These are phyloP conservation scores for Drosophila lini DNA, from an alignment of 1,140 invertebrate species.

Conservation along the genomic window DNA sequence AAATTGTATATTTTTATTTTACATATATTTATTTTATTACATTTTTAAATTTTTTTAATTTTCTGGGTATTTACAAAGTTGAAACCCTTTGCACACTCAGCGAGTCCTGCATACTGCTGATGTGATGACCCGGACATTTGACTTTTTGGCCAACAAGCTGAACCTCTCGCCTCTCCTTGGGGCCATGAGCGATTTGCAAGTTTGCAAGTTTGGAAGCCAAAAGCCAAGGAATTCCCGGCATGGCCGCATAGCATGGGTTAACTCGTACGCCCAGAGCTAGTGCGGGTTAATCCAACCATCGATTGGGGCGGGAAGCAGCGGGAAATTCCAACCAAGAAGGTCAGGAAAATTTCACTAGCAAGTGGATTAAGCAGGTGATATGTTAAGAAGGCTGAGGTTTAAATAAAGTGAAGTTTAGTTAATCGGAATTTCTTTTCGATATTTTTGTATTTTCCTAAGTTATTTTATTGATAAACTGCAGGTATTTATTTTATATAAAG, in stretches of 20 bases:
- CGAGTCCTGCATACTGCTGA: conserved; percentile 23
- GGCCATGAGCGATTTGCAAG: conserved; percentile 46
- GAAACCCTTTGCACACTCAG: too few relatives aligned
- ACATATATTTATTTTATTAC: too few relatives aligned
- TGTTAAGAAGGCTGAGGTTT: not conserved
- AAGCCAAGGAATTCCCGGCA: conserved; percentile 28
- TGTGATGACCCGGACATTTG: conserved; percentile 49
- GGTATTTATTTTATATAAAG: too few relatives aligned
- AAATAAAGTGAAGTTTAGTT: not conserved
- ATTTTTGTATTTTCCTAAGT: too few relatives aligned
- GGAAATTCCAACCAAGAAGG: conserved; percentile 13
- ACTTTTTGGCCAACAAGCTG: conserved; percentile 34
- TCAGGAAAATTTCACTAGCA: conserved; percentile 2
- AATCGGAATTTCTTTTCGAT: not conserved
- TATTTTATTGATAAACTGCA: not conserved
- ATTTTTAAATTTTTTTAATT: too few relatives aligned
- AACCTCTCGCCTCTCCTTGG: not conserved
- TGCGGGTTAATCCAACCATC: conserved; percentile 29
- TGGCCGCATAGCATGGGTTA: conserved; percentile 29
- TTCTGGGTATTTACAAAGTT: not conserved
- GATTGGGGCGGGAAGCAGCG: not conserved
- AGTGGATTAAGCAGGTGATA: conserved; percentile 24
- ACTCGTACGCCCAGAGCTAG: conserved; percentile 12
- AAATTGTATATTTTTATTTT: too few relatives aligned
- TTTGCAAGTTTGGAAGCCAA: conserved; percentile 24